Evolutionary conservation across 30 jellyfish, hydroid and myxozoan genomes (phyloP), one percentile per base, ranked within the genome.

Genomic region (Nemopilema nomurai): DNA sequence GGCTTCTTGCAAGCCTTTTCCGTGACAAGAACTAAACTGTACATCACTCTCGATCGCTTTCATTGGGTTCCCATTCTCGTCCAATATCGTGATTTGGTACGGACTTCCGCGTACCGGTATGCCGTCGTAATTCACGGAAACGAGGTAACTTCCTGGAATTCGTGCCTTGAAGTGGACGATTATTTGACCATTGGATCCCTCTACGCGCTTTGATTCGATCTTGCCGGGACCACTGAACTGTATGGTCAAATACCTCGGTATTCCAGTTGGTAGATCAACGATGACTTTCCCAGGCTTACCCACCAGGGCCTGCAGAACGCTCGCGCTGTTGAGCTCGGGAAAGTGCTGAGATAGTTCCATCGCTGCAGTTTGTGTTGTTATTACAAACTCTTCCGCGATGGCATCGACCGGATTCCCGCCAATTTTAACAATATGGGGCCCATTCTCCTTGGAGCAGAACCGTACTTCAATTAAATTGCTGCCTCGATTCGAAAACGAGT

Each of bases 31-130:
- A 62, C 96, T 84, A 53, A 77, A 85, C 74, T 69, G 80, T 9
- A 79, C 82, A 29, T 78, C 87, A 1, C 31, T 67, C 8, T 66
- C 84, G 18, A 67, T 32, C 20, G 52, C 79, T 52, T 63, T 67
- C 85, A 63, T 18, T n/a, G 69, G 79, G 30, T 77, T 86, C 76
- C 90, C 88, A 50, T 79, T 85, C 67, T 52, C 89, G 30, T 92
- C 96, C 7, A 76, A 28, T 8, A 87, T 86, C n/a, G 22, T 27
- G 26, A 92, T 69, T 25, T 82, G 94, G 25, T 31, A 92, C 51
- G 98, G 98, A 65, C 97, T 87, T 33, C 96, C 98, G 32, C 74
- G 87, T 28, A 92, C 91, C 16, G 96, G 98, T 28, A 74, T 74
- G 8, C 98, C 96, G 77, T 92, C 97, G 79, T 92, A 87, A 70